Evolutionary conservation across 2,797 vertebrate species (phyloP).

Genomic region (Octomys mimax): DNA sequence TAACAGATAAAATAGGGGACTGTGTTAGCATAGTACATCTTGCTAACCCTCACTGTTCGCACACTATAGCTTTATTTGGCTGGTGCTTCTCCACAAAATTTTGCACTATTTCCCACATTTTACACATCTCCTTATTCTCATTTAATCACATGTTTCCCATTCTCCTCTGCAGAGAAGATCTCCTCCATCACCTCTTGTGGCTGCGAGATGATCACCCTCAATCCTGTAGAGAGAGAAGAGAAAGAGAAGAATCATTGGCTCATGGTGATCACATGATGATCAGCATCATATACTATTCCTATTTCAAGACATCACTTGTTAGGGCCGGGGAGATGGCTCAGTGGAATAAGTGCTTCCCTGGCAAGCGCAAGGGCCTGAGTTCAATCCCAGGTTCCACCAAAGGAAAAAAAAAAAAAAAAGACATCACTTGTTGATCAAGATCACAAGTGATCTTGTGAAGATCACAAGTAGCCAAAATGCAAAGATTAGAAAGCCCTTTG

Average conservation of each 20-base stretch:
- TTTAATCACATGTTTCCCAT: background rate
- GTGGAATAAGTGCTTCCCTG: too few species aligned
- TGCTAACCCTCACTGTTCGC: background rate
- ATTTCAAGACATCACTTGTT: background rate
- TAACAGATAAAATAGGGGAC: background rate
- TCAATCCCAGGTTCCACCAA: too few species aligned
- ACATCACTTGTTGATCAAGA: too few species aligned
- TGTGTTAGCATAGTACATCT: background rate
- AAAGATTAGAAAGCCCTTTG: background rate
- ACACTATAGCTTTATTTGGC: background rate
- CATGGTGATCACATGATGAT: background rate
- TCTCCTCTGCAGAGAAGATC: background rate
- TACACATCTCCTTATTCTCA: background rate
- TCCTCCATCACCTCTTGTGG: background rate
- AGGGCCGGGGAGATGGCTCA: too few species aligned
- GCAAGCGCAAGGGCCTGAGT: too few species aligned
- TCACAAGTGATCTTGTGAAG: background rate
- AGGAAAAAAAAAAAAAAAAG: too few species aligned
- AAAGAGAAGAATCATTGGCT: background rate
- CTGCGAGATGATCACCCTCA: background rate
- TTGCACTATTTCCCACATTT: background rate
- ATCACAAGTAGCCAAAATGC: constrained; percentile 19
- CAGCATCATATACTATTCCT: background rate
- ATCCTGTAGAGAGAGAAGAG: background rate
- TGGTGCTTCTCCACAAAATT: background rate